Percentiles rank a stretch among this genome's conserved stretches.
Conservation (phyloP, 2,888 invertebrate species). For the Adineta ricciae region DNA sequence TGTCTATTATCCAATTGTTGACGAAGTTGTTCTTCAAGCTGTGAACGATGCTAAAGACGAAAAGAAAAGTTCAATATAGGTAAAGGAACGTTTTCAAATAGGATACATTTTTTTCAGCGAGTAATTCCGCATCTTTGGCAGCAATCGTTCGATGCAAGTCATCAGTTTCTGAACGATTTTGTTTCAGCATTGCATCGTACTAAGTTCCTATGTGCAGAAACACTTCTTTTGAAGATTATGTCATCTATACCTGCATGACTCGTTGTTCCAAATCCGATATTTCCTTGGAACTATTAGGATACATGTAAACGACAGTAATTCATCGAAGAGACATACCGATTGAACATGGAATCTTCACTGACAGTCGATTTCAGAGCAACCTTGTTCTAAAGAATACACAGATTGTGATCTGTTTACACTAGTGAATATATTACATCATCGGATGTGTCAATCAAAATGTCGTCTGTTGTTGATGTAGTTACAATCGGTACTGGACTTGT, state of each 20-base stretch:
- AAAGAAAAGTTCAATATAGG: background rate
- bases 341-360: background rate
- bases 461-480: constrained; percentile 18
- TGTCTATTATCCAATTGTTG: constrained; percentile 42
- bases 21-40: constrained; percentile 35
- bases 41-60: constrained; percentile 33
- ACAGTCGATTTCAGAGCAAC: background rate
- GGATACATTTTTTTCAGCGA: background rate
- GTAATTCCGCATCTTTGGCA: background rate
- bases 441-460: background rate
- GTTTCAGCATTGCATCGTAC: background rate
- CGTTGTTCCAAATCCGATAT: background rate
- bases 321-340: background rate
- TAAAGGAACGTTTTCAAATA: background rate
- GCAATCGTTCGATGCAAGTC: background rate
- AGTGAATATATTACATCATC: background rate
- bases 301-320: background rate
- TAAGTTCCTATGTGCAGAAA: background rate
- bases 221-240: background rate
- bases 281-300: background rate
- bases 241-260: background rate
- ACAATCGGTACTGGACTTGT: constrained; percentile 80
- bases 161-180: background rate
- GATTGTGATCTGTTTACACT: no score
- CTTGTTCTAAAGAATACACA: background rate